Conservation (phyloP, 2,888 invertebrate genomes). For the Tetropium fuscum region DNA sequence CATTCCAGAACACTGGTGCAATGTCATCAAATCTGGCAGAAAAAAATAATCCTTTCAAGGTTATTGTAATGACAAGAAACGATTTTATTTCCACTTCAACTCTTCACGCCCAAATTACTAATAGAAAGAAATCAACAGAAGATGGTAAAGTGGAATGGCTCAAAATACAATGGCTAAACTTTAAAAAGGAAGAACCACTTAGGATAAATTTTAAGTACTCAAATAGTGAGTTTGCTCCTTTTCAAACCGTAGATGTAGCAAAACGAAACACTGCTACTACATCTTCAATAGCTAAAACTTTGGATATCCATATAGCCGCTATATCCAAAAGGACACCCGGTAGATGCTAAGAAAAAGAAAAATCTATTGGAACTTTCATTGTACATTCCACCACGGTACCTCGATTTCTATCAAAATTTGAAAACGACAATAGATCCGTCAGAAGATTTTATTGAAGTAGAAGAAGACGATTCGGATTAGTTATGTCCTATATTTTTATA, state of each 20-base stretch:
- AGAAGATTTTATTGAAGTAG: too few relatives aligned
- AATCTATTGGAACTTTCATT: not conserved
- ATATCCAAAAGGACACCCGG: not conserved
- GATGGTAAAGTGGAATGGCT: too few relatives aligned
- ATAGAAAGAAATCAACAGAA: too few relatives aligned
- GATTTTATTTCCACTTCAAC: not conserved
- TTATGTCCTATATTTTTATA: too few relatives aligned
- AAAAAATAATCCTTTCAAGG: constrained; percentile 8
- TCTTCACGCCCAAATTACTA: constrained; percentile 1
- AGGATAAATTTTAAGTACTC: not conserved
- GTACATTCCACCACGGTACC: too few relatives aligned
- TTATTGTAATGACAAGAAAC: too few relatives aligned
- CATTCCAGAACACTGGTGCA: too few relatives aligned
- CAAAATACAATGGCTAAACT: constrained; percentile 3
- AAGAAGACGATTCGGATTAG: too few relatives aligned
- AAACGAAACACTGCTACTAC: not conserved
- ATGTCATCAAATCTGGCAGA: constrained; percentile 12
- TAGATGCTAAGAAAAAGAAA: not conserved
- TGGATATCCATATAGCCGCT: too few relatives aligned
- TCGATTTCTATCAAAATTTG: too few relatives aligned
- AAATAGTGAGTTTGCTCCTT: not conserved
- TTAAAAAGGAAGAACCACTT: not conserved
- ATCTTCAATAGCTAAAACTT: not conserved
- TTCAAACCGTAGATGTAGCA: not conserved
- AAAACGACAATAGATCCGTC: too few relatives aligned